Base-by-base conservation (phyloP, 2,113 vertebrate species). In the Formicarius rufipectus region DNA sequence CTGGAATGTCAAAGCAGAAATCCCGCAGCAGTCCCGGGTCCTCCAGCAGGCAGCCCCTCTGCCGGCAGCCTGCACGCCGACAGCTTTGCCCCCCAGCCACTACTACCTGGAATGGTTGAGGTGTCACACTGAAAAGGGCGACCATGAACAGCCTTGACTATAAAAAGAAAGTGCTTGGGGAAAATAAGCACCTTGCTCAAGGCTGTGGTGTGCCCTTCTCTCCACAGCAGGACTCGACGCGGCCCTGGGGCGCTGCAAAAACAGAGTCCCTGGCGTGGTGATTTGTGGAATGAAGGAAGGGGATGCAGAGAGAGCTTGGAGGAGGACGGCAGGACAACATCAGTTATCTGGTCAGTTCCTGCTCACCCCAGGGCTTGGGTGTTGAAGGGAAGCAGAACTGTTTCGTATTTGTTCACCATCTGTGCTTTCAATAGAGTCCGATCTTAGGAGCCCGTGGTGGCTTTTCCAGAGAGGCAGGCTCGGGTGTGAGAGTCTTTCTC, bases 401-500 rank as follows among this genome's bases (percentile, higher is more conserved):
- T 74, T 78, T 78, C 6, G 0, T 21, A 24, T 63, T 87, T 86
- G 30, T 27, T 87, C 47, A 37, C 44, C 3, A 1, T 42, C 86
- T 60, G 0, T 59, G 23, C 50, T 81, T 75, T 12, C 4, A 72
- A 18, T n/a, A 56, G 76, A 75, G n/a, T 39, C 40, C 37, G 42
- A 2, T 37, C 55, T 56, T 62, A 35, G 76, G 79, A 83, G 83
- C 10, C 53, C 55, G 0, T 4, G 74, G 13, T 94, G 95, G 60
- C 39, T 90, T 88, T 81, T 64, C 22, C 40, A 42, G 40, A 96
- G 91, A 37, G 82, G 75, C 72, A 59, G 92, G 16, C 76, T 81
- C 79, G 91, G 81, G 45, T 95, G 30, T 71, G 21, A 91, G 81
- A 83, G 77, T 40, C 74, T 90, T 75, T 90, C 92, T 81, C 90